A percentile compares a stretch with the other conserved stretches of the same genome.
These are phyloP conservation scores for Iselma pallidipennis DNA, from an alignment of 2,888 invertebrate genomes.

Conservation along the genomic window DNA sequence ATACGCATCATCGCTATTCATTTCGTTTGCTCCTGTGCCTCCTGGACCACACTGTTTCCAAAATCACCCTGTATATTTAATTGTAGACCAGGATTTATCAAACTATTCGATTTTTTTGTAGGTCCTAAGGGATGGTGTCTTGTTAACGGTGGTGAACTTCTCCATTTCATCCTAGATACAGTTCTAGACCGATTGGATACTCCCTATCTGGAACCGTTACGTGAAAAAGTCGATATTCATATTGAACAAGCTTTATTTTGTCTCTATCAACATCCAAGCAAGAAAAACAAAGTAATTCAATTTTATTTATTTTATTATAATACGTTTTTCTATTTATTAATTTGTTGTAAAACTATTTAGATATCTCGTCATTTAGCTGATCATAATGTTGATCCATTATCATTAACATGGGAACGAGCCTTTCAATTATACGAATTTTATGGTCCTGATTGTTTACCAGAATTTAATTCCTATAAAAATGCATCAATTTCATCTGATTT, in stretches of 20 bases:
- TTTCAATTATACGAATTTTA: constrained; percentile 81
- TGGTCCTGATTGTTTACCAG: constrained; percentile 77
- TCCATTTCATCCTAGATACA: constrained; percentile 77
- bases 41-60: no score
- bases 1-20: no score
- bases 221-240: constrained; percentile 74
- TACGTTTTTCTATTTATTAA: neutral
- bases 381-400: constrained; percentile 72
- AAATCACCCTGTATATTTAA: no score
- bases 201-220: constrained; percentile 64
- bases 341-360: no score
- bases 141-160: constrained; percentile 73
- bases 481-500: constrained; percentile 83
- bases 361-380: constrained; percentile 68
- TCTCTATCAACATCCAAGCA: constrained; percentile 80
- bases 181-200: constrained; percentile 71
- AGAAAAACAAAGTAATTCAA: constrained; percentile 69
- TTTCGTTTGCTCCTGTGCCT: no score
- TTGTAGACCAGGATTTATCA: no score
- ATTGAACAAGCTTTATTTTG: constrained; percentile 88
- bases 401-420: constrained; percentile 74
- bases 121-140: constrained; percentile 77
- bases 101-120: constrained; percentile 13
- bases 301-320: constrained; percentile 27
- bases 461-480: constrained; percentile 75